phyloP scores from a whole-genome alignment of 2,888 invertebrate species.

The Anoncus sp. region DNA sequence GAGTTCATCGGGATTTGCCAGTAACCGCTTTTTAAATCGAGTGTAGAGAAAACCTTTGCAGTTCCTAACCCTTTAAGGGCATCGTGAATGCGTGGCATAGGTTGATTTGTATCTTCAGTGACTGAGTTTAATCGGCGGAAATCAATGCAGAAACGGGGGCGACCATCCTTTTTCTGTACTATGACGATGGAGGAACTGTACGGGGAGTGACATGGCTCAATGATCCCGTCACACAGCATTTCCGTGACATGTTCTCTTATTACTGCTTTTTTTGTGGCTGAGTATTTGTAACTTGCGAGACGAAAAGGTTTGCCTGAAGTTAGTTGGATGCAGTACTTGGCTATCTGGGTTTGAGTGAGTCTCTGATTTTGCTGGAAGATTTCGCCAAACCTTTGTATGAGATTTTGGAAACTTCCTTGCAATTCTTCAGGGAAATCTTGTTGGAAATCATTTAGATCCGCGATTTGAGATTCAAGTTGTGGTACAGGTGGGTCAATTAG shows the following conservation, averaged over 20 bases:
- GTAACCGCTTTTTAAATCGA: conserved; percentile 74
- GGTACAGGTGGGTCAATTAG: not conserved
- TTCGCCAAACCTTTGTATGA: not conserved
- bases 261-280: conserved; percentile 24
- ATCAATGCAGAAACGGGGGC: conserved; percentile 1
- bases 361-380: not conserved
- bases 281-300: conserved; percentile 34
- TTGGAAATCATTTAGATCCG: not conserved
- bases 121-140: not conserved
- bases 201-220: conserved; percentile 54
- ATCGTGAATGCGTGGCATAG: conserved; percentile 49
- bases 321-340: conserved; percentile 41
- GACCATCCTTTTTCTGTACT: conserved; percentile 15
- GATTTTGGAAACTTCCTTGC: not conserved
- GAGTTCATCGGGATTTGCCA: conserved; percentile 74
- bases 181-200: conserved; percentile 60
- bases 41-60: conserved; percentile 71
- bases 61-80: conserved; percentile 65
- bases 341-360: not conserved
- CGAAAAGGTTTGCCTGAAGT: conserved; percentile 33
- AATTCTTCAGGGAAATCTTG: not conserved
- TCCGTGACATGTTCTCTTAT: conserved; percentile 54
- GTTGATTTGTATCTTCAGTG: no score
- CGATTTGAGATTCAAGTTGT: no score
- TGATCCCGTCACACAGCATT: conserved; percentile 64